These are phyloP conservation scores for Limosa lapponica DNA, from an alignment of 2,797 vertebrate species.

Conservation along the genomic window DNA sequence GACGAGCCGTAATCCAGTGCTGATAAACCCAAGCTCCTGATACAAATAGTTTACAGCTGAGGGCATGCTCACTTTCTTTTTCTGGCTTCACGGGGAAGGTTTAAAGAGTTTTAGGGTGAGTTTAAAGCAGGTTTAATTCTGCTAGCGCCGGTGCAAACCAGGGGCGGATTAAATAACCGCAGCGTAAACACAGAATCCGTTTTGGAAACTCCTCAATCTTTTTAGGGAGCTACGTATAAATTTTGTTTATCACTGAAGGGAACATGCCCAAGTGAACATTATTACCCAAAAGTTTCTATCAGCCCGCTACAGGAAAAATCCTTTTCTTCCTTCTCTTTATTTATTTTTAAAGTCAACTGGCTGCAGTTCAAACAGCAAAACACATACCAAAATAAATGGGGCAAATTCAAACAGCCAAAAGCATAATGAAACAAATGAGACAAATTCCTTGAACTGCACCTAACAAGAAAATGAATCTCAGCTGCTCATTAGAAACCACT, in stretches of 20 bases:
- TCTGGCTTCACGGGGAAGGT: neutral
- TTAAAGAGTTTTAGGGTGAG: neutral
- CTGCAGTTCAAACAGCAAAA: neutral
- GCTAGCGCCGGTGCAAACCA: fast-evolving
- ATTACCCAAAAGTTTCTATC: neutral
- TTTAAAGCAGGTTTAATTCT: neutral
- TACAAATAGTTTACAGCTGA: neutral
- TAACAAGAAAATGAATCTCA: slow-evolving; percentile 49
- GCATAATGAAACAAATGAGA: slow-evolving; percentile 58
- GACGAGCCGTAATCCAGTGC: fast-evolving
- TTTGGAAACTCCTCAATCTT: neutral
- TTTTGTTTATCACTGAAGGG: neutral
- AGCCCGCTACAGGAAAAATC: neutral
- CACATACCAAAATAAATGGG: neutral
- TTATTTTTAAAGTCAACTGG: neutral
- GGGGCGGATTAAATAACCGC: neutral
- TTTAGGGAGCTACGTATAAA: fast-evolving
- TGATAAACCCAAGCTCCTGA: fast-evolving
- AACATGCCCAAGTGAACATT: neutral
- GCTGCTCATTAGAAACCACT: slow-evolving; percentile 42
- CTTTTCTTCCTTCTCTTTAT: neutral
- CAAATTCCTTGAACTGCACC: slow-evolving; percentile 54
- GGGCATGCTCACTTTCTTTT: neutral
- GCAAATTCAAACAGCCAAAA: slow-evolving; percentile 14
- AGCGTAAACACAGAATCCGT: neutral